Base-by-base conservation (phyloP, 2,888 invertebrate species). In the Brenthis hecate region DNA sequence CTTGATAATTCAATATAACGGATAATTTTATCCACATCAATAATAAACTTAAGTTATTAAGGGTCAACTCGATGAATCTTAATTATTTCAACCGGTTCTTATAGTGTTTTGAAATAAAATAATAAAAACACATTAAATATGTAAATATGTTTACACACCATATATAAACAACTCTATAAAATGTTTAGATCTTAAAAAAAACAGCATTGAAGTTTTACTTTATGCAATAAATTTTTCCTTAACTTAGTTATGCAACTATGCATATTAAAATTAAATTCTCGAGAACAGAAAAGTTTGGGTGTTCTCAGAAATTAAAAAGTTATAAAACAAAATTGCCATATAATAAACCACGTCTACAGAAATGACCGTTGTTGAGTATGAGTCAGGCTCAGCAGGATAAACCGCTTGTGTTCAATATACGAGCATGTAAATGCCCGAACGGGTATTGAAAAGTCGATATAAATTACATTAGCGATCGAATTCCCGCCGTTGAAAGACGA, bases 361-460 rank as follows among this genome's bases (percentile, higher is more conserved):
- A 72, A 63, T 72, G 72, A 53, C 65, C 68, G 69, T 68, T 69
- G 71, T 69, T 62, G 64, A 61, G 67, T 56, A 68, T 74, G 73
- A 71, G 58, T 74, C 74, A 74, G 68, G 43, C 64, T 61, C 68
- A 72, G 71, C 74, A 69, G 72, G 72, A 72, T 72, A 73, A 72
- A 71, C 67, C 66, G 57, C 65, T 56, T 64, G 69, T 66, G 55
- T 68, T 66, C 60, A 74, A 74, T 71, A 73, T 73, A 74, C 72
- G 74, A 68, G 65, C 73, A 71, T 74, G 77, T 71, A 69, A 73
- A 70, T 69, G 70, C 56, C 73, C 71, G 74, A 72, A 69, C 72
- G 70, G 65, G 72, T 73, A 74, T 74, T 75, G 73, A 72, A 67
- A 72, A 72, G 71, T 74, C 73, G 64, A 65, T 72, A 74, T 74